These are phyloP conservation scores for Macrocentrus cingulum DNA, from an alignment of 1,140 invertebrate genomes.

Conservation along the genomic window DNA sequence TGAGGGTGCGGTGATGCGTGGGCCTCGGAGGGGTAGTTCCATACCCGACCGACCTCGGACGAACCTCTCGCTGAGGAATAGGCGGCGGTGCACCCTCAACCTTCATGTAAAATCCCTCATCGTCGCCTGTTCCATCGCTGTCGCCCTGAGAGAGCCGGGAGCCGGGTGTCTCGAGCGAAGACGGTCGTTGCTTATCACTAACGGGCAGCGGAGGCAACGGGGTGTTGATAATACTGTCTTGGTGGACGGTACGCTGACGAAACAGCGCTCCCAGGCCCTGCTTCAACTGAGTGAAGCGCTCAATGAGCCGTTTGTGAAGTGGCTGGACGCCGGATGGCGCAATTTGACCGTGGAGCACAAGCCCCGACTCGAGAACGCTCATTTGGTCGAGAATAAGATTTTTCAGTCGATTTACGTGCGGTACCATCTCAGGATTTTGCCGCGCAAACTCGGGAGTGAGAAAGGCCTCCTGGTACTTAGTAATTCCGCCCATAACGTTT, in stretches of 20 bases:
- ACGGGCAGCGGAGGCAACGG: conserved; percentile 71
- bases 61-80: conserved; percentile 62
- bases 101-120: conserved; percentile 53
- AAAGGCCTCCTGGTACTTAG: conserved; percentile 93
- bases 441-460: conserved; percentile 79
- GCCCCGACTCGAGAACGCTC: conserved; percentile 76
- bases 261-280: conserved; percentile 68
- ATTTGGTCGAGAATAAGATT: conserved; percentile 76
- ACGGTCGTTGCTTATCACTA: conserved; percentile 58
- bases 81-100: conserved; percentile 59
- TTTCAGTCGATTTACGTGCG: conserved; percentile 75
- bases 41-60: conserved; percentile 63
- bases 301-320: conserved; percentile 82
- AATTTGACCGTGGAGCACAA: conserved; percentile 79
- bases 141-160: conserved; percentile 46
- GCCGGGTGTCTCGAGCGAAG: conserved; percentile 43
- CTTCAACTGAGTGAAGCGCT: conserved; percentile 79
- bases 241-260: conserved; percentile 64
- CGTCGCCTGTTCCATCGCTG: conserved; percentile 46
- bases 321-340: conserved; percentile 82
- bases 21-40: conserved; percentile 60
- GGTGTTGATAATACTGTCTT: conserved; percentile 78
- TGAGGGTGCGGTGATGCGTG: conserved; percentile 62
- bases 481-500: conserved; percentile 94
- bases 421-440: conserved; percentile 72